These are phyloP conservation scores for Apodemus speciosus DNA, from an alignment of 2,113 vertebrate genomes.

Conservation along the genomic window DNA sequence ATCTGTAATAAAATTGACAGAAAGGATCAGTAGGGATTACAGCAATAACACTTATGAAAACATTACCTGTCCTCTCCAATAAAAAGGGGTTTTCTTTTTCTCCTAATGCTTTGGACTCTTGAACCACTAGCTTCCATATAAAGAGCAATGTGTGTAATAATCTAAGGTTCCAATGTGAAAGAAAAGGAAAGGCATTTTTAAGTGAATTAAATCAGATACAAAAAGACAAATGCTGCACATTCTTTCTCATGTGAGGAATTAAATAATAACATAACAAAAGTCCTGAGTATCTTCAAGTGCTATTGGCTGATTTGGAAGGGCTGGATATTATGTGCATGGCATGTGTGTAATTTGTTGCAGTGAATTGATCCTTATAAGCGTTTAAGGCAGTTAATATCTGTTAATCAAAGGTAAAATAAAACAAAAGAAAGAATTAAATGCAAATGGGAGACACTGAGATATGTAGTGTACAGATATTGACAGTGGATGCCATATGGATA, in stretches of 20 bases:
- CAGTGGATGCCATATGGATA: accelerated
- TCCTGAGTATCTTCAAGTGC: background rate
- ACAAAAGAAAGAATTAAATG: background rate
- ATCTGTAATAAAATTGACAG: background rate
- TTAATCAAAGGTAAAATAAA: background rate
- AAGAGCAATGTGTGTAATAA: background rate
- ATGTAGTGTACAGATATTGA: background rate
- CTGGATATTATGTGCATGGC: background rate
- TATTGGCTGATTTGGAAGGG: accelerated
- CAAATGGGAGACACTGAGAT: background rate
- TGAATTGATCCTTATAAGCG: background rate
- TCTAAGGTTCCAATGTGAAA: background rate
- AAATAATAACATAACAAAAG: background rate
- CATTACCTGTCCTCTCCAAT: background rate
- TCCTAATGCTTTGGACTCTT: background rate
- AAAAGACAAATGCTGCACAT: background rate
- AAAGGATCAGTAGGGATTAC: background rate
- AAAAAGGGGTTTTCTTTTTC: background rate
- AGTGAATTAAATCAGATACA: background rate
- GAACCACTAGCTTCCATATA: background rate
- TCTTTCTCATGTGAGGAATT: background rate
- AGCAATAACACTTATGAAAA: background rate
- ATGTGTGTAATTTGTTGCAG: no score
- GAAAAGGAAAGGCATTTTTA: background rate
- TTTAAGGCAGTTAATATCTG: background rate